phyloP scores from a whole-genome alignment of 2,113 vertebrate species.

The Pungitius pungitius region DNA sequence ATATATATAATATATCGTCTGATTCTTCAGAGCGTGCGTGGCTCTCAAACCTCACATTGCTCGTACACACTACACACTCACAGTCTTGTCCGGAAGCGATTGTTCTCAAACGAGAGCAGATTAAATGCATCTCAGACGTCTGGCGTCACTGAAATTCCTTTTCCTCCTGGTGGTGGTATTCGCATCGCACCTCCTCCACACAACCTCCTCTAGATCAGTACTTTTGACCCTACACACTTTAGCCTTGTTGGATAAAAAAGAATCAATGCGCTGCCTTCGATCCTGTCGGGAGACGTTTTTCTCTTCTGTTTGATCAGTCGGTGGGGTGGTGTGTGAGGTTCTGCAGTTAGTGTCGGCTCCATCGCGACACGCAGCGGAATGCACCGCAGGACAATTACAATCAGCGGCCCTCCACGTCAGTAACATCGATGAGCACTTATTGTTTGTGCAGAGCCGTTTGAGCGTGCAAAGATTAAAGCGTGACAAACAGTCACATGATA shows the following conservation, averaged over 20 bases:
- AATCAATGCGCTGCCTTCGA: not conserved
- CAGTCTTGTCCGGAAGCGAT: conserved; percentile 15
- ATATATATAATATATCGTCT: too few relatives aligned
- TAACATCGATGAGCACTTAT: conserved; percentile 8
- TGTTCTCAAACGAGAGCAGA: conserved; percentile 12
- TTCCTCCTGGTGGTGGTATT: conserved; percentile 21
- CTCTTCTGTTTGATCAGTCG: conserved; percentile 28
- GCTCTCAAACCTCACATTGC: not conserved
- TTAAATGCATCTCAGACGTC: conserved; percentile 11
- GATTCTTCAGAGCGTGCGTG: too few relatives aligned
- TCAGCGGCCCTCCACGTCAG: not conserved
- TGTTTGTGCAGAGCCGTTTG: not conserved
- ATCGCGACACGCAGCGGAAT: not conserved
- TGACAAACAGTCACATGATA: conserved; percentile 10
- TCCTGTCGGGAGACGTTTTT: conserved; percentile 6
- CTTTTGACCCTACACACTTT: conserved; percentile 1
- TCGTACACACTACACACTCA: not conserved
- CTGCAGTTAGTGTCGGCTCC: conserved; percentile 1
- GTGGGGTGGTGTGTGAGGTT: not conserved
- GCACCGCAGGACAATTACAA: not conserved
- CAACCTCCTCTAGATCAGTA: conserved; percentile 2
- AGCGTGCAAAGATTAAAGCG: not conserved
- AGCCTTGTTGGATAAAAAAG: not conserved
- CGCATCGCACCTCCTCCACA: not conserved
- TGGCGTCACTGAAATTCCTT: conserved; percentile 25